These are phyloP conservation scores for Carabus problematicus DNA, from an alignment of 2,888 invertebrate species.

Conservation along the genomic window DNA sequence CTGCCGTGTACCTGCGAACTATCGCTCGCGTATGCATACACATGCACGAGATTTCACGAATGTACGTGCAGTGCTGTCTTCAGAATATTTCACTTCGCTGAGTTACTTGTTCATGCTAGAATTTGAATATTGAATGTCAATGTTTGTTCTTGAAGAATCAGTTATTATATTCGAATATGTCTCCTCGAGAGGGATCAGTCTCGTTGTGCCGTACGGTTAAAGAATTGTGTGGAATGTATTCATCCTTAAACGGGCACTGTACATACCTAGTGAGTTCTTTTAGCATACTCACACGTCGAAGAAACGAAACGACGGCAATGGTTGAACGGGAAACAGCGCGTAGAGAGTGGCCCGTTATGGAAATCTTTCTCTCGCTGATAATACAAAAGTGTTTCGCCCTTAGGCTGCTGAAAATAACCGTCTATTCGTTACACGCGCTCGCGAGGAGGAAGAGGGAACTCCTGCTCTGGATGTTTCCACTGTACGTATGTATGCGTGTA, in stretches of 20 bases:
- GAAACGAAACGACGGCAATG: not conserved
- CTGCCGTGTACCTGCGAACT: conserved; percentile 5
- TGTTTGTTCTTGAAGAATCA: too few species aligned
- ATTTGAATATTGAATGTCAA: too few species aligned
- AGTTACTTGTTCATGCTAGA: too few species aligned
- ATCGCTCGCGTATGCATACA: not conserved
- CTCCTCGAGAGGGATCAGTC: too few species aligned
- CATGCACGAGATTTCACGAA: not conserved
- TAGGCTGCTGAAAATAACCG: conserved; percentile 29
- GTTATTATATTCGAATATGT: too few species aligned
- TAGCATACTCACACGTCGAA: not conserved
- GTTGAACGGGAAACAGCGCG: not conserved
- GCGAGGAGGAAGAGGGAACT: not conserved
- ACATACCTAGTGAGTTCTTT: not conserved
- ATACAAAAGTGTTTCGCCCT: conserved; percentile 31
- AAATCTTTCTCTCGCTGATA: conserved; percentile 37
- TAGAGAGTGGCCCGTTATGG: conserved; percentile 11
- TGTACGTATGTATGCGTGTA: conserved; percentile 8
- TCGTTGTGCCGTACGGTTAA: too few species aligned
- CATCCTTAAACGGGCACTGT: too few species aligned
- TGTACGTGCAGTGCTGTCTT: too few species aligned
- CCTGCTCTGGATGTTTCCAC: not conserved
- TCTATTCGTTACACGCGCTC: conserved; percentile 26
- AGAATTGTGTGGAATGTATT: too few species aligned
- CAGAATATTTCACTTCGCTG: too few species aligned